Percentiles rank a stretch among this genome's conserved stretches.
These are phyloP conservation scores for Pogonophryne albipinna DNA, from an alignment of 2,797 vertebrate species.

Conservation along the genomic window DNA sequence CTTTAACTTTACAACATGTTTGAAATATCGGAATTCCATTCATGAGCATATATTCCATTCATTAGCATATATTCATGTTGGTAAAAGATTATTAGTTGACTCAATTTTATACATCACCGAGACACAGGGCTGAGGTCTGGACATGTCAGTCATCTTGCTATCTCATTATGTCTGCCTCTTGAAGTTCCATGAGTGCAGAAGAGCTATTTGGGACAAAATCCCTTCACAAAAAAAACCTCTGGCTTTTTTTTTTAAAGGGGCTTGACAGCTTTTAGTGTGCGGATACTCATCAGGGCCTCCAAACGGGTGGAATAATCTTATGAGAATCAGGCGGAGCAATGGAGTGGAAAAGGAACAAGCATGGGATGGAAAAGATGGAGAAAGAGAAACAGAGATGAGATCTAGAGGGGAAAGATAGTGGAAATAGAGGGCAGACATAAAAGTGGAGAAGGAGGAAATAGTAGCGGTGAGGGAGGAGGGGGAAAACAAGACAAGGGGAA, in stretches of 20 bases:
- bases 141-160: slow-evolving; percentile 72
- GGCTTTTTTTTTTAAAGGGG: slow-evolving; percentile 68
- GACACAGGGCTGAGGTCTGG: slow-evolving; percentile 62
- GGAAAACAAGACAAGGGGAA: slow-evolving; percentile 44
- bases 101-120: neutral
- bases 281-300: slow-evolving; percentile 74
- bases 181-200: slow-evolving; percentile 73
- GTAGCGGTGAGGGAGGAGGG: slow-evolving; percentile 17
- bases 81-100: slow-evolving; percentile 34
- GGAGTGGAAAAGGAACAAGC: slow-evolving; percentile 66
- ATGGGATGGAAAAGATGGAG: slow-evolving; percentile 23
- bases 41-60: neutral
- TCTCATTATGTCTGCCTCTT: slow-evolving; percentile 78
- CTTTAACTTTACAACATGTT: slow-evolving; percentile 3
- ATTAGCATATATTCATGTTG: slow-evolving; percentile 9
- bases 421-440: slow-evolving; percentile 47
- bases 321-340: slow-evolving; percentile 74
- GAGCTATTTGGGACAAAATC: slow-evolving; percentile 79
- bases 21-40: slow-evolving; percentile 6
- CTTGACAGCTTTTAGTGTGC: slow-evolving; percentile 76
- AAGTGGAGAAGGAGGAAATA: slow-evolving; percentile 47
- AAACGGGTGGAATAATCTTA: slow-evolving; percentile 79
- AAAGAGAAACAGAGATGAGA: slow-evolving; percentile 35
- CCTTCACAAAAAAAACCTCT: slow-evolving; percentile 44
- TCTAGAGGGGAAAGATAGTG: neutral